Evolutionary conservation across 1,140 invertebrate species (phyloP).

Genomic region (Phenacoccus solenopsis): DNA sequence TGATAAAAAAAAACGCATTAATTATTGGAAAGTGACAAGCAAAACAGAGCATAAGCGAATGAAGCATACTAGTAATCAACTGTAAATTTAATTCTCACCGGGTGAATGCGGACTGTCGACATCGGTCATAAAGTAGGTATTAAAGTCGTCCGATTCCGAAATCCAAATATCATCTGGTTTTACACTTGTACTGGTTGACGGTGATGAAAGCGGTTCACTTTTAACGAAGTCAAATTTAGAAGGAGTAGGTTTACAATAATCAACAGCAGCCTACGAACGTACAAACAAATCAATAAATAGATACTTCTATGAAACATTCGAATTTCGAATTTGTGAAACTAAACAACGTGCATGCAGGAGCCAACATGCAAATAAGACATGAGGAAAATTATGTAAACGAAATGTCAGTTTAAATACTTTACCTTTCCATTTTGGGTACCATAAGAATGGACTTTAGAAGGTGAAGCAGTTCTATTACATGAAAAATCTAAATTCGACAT

Average conservation of each 20-base stretch:
- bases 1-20: neutral
- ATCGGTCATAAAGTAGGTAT: neutral
- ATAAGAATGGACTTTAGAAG: neutral
- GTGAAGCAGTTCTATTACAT: neutral
- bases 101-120: neutral
- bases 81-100: neutral
- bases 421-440: neutral
- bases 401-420: neutral
- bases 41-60: neutral
- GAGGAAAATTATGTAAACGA: neutral
- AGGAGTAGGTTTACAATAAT: neutral
- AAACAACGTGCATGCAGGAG: too few relatives aligned
- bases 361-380: neutral
- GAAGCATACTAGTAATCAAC: neutral
- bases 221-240: neutral
- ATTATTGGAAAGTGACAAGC: too few relatives aligned
- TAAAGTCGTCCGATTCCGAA: neutral
- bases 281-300: neutral
- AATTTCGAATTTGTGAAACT: too few relatives aligned
- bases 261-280: neutral
- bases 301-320: too few relatives aligned
- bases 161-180: slow-evolving; percentile 10
- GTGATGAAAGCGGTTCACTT: neutral
- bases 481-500: slow-evolving; percentile 7
- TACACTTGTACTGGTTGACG: neutral